Percentiles rank a stretch among this genome's conserved stretches.
Evolutionary conservation across 2,113 vertebrate species (phyloP).

Genomic region (Poicephalus meyeri): DNA sequence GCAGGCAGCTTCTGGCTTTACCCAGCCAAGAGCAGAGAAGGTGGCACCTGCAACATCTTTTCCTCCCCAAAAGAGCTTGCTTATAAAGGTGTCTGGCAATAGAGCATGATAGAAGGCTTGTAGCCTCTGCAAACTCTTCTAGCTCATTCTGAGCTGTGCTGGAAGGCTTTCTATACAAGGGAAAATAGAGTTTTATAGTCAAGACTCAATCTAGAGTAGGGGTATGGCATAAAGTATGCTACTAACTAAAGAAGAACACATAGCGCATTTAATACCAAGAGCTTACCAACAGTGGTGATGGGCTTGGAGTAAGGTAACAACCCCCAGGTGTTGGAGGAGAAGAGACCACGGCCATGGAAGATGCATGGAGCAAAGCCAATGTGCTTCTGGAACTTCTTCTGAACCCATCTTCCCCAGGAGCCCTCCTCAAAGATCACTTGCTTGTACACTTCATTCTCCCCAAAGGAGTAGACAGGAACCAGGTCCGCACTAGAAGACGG

Average conservation of each 20-base stretch:
- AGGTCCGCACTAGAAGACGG: conserved; percentile 83
- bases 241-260: background rate
- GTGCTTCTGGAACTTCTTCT: conserved; percentile 91
- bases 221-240: background rate
- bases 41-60: background rate
- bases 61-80: accelerated
- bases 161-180: background rate
- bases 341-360: conserved; percentile 92
- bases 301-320: conserved; percentile 90
- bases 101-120: background rate
- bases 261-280: background rate
- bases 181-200: background rate
- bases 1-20: background rate
- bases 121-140: background rate
- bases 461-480: conserved; percentile 94
- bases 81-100: background rate
- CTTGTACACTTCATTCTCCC: conserved; percentile 93
- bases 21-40: background rate
- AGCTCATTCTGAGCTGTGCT: background rate
- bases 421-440: conserved; percentile 93
- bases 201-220: background rate
- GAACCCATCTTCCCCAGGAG: conserved; percentile 82
- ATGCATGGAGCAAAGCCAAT: conserved; percentile 93
- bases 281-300: conserved; percentile 91
- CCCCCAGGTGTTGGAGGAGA: conserved; percentile 88